Evolutionary conservation across 1,140 invertebrate genomes (phyloP).

Genomic region (Brachionus plicatilis): DNA sequence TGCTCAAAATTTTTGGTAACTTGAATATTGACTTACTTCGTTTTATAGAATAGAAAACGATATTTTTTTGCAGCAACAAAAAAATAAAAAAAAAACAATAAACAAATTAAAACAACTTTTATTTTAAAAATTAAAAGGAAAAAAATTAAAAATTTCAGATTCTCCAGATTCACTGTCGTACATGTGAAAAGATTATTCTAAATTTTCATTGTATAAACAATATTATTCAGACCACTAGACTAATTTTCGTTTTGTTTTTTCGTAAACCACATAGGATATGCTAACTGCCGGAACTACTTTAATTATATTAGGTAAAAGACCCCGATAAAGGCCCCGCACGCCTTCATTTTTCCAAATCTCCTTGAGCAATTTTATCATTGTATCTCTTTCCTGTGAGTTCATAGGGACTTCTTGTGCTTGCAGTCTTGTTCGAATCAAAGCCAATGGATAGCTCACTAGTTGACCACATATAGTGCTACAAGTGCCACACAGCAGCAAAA

Average conservation of each 20-base stretch:
- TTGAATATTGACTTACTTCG: too few relatives aligned
- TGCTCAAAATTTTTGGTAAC: too few relatives aligned
- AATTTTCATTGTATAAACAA: neutral
- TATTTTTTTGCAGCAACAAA: too few relatives aligned
- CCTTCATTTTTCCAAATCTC: constrained; percentile 85
- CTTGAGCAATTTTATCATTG: constrained; percentile 55
- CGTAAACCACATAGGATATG: constrained; percentile 95
- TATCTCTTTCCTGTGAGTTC: neutral
- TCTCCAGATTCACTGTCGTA: neutral
- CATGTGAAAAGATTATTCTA: neutral
- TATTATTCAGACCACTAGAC: neutral
- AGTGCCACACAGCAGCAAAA: constrained; percentile 83
- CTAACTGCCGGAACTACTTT: constrained; percentile 81
- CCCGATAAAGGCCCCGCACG: constrained; percentile 80
- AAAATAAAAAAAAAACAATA: neutral
- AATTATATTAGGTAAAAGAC: constrained; percentile 93
- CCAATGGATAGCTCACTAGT: constrained; percentile 91
- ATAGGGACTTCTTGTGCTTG: constrained; percentile 71
- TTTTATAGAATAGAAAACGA: too few relatives aligned
- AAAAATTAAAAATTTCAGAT: neutral
- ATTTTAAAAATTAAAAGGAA: neutral
- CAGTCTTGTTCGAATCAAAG: constrained; percentile 83
- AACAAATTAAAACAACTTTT: neutral
- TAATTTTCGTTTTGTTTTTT: constrained; percentile 54
- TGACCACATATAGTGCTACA: constrained; percentile 88